phyloP scores from a whole-genome alignment of 2,888 invertebrate species.

The Platerodrilus igneus region DNA sequence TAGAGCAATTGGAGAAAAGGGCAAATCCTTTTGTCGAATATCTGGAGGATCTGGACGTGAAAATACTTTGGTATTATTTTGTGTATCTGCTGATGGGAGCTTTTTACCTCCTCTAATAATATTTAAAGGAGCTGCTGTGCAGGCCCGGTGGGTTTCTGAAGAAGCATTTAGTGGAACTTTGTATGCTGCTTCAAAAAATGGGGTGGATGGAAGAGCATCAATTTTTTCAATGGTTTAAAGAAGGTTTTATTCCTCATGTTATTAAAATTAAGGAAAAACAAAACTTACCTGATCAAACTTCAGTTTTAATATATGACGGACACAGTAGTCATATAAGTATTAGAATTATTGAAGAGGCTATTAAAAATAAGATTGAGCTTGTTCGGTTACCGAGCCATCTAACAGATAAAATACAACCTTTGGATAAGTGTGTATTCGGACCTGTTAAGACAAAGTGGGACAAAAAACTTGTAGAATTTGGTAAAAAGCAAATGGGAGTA shows the following conservation, averaged over 20 bases:
- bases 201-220: slow-evolving; percentile 29
- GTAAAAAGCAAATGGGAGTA: slow-evolving; percentile 18
- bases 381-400: slow-evolving; percentile 15
- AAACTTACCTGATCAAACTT: slow-evolving; percentile 1
- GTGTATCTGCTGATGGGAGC: no score
- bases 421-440: slow-evolving; percentile 20
- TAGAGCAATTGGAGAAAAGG: no score
- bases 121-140: slow-evolving; percentile 28
- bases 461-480: slow-evolving; percentile 21
- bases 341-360: slow-evolving; percentile 1
- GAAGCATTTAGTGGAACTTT: slow-evolving; percentile 23
- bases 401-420: slow-evolving; percentile 25
- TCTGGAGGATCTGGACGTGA: no score
- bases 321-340: slow-evolving; percentile 3
- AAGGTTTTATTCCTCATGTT: slow-evolving; percentile 7
- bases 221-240: slow-evolving; percentile 17
- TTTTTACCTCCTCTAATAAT: slow-evolving; percentile 29
- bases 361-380: background rate
- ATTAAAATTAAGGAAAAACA: background rate
- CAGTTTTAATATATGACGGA: slow-evolving; percentile 1
- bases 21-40: no score
- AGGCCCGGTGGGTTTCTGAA: slow-evolving; percentile 18
- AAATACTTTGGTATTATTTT: no score
- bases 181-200: slow-evolving; percentile 24
- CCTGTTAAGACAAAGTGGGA: slow-evolving; percentile 23